phyloP scores from a whole-genome alignment of 2,797 vertebrate genomes.

The Podarcis lilfordi region DNA sequence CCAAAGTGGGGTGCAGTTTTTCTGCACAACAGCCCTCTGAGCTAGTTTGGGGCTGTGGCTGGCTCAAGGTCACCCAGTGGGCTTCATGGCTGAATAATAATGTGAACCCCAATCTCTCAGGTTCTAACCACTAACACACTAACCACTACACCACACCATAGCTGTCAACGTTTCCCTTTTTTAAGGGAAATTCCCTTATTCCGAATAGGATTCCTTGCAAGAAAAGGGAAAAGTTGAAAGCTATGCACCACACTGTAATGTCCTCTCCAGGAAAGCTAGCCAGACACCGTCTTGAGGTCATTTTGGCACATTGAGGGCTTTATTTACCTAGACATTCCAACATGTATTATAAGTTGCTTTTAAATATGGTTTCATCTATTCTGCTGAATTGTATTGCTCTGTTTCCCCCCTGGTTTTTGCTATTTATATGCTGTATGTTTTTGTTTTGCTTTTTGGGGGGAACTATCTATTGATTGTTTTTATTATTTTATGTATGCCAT shows the following conservation, averaged over 20 bases:
- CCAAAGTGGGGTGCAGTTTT: too few relatives aligned
- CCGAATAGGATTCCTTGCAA: too few relatives aligned
- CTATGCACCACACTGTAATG: background rate
- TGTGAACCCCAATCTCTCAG: too few relatives aligned
- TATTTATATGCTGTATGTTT: background rate
- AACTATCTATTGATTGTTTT: background rate
- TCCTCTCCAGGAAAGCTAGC: background rate
- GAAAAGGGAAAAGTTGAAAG: too few relatives aligned
- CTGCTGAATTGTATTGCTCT: background rate
- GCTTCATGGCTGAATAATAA: too few relatives aligned
- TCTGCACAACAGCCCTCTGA: background rate
- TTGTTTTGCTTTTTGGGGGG: too few relatives aligned
- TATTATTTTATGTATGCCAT: background rate
- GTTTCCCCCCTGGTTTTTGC: background rate
- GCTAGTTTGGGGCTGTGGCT: too few relatives aligned
- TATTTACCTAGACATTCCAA: background rate
- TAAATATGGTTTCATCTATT: background rate
- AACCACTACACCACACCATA: too few relatives aligned
- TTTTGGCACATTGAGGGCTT: background rate
- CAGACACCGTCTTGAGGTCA: background rate
- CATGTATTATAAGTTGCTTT: background rate
- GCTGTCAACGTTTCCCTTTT: too few relatives aligned
- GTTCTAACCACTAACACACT: too few relatives aligned
- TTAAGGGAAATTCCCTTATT: too few relatives aligned
- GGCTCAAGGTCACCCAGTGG: too few relatives aligned